A percentile compares a stretch with the other conserved stretches of the same genome.
These are phyloP conservation scores for Gorilla gorilla DNA, from an alignment of 2,113 vertebrate species.

Conservation along the genomic window DNA sequence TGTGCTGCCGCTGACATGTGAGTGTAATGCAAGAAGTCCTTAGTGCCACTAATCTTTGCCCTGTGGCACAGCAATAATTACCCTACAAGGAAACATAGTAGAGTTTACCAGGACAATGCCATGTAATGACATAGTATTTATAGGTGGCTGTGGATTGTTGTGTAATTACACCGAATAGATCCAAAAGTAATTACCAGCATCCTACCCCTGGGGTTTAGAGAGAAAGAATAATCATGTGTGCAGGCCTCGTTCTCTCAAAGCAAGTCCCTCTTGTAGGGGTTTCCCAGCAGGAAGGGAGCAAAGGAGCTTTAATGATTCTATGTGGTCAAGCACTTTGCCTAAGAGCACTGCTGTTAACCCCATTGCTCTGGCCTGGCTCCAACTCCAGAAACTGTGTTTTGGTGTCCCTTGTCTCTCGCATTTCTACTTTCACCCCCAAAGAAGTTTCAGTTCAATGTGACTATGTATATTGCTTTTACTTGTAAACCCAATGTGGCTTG, in stretches of 20 bases:
- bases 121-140: slow-evolving; percentile 60
- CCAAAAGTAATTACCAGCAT: slow-evolving; percentile 66
- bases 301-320: neutral
- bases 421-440: neutral
- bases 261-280: slow-evolving; percentile 38
- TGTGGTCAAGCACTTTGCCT: slow-evolving; percentile 52
- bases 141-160: slow-evolving; percentile 65
- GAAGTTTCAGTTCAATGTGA: neutral
- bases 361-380: neutral
- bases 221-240: slow-evolving; percentile 31
- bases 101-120: slow-evolving; percentile 58
- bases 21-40: slow-evolving; percentile 15
- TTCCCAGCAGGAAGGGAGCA: slow-evolving; percentile 45
- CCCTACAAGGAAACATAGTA: slow-evolving; percentile 25
- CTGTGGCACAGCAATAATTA: slow-evolving; percentile 56
- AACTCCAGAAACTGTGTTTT: neutral
- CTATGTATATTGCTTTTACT: neutral
- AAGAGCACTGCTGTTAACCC: slow-evolving; percentile 20
- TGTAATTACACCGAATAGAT: slow-evolving; percentile 67
- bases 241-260: slow-evolving; percentile 40
- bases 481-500: neutral
- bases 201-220: slow-evolving; percentile 50
- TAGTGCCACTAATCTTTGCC: slow-evolving; percentile 34
- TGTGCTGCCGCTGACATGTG: neutral
- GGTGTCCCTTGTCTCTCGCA: neutral